Base-by-base conservation (phyloP, 2,797 vertebrate genomes). In the Meda fulgida region DNA sequence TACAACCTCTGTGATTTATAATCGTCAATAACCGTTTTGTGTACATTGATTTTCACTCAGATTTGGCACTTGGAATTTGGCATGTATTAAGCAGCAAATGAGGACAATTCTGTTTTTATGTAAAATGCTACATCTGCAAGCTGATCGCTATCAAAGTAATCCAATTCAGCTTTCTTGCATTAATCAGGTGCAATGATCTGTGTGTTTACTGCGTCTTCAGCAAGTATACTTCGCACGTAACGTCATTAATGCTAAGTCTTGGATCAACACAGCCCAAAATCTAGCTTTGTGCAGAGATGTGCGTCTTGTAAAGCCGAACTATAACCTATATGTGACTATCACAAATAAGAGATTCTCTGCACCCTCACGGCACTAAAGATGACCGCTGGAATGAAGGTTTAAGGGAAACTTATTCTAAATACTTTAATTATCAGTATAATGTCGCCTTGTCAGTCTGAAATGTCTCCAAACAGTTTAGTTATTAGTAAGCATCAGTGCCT, bases 211-310 rank as follows among this genome's bases (percentile, higher is more conserved):
- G 1, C 5, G 0, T 53, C 46, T 53, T 34, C 72, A 75, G 5
- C 0, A 31, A 53, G 10, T 14, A 34, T 34, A 53, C 10, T 7
- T 78, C 0, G 8, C 34, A 60, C 29, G 1, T 31, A 63, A 29
- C 34, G 18, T 55, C 73, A 36, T 55, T n/a, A 53, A n/a, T 6
- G 34, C n/a, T 10, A 23, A 16, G 26, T 58, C 16, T 21, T 21
- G 18, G 43, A 67, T n/a, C 14, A 55, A 55, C 75, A 40, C 11
- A 7, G 81, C 66, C 46, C 82, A 81, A 10, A 55, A 89, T 71
- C 83, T 73, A 87, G 60, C 79, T 75, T 84, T 88, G 90, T 89
- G 90, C 14, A 21, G 8, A 66, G 29, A 40, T 67, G 55, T 40
- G 58, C 26, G 34, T 63, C 58, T 63, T 76, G 53, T 34, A 75